A percentile compares a stretch with the other conserved stretches of the same genome.
Conservation (phyloP, 1,140 invertebrate species). For the Drosophila insularis region DNA sequence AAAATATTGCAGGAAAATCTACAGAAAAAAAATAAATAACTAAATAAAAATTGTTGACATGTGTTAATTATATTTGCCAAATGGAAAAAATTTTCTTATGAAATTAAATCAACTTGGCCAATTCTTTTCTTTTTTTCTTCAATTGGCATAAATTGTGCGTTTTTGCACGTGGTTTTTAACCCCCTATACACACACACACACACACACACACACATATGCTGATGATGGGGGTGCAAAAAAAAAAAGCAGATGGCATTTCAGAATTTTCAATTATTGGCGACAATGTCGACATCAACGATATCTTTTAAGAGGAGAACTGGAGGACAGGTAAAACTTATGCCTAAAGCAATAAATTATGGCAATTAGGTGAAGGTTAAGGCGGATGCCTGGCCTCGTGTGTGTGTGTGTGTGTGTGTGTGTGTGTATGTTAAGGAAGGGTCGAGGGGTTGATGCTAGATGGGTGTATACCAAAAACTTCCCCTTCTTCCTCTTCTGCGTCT, state of each 20-base stretch:
- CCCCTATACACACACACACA: no score
- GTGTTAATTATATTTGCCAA: constrained; percentile 35
- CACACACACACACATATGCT: not conserved
- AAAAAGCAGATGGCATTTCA: not conserved
- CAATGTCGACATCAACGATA: not conserved
- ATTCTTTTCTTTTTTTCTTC: not conserved
- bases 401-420: constrained; percentile 10
- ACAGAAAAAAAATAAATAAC: constrained; percentile 6
- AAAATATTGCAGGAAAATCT: constrained; percentile 33
- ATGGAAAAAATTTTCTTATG: not conserved
- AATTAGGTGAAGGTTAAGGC: constrained; percentile 57
- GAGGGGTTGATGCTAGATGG: not conserved
- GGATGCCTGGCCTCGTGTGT: not conserved
- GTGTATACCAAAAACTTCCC: not conserved
- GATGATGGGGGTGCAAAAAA: not conserved
- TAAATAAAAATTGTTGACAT: constrained; percentile 17
- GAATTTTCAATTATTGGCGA: constrained; percentile 52
- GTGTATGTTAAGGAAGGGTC: not conserved
- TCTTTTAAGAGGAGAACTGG: constrained; percentile 1
- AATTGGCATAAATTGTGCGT: not conserved
- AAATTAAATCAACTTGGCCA: constrained; percentile 9
- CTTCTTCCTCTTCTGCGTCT: not conserved
- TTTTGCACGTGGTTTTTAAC: not conserved
- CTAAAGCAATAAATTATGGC: constrained; percentile 71
- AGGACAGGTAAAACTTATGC: constrained; percentile 35